Percentiles rank a stretch among this genome's conserved stretches.
Conservation (phyloP, 2,113 vertebrate species). For the Pipra filicauda region DNA sequence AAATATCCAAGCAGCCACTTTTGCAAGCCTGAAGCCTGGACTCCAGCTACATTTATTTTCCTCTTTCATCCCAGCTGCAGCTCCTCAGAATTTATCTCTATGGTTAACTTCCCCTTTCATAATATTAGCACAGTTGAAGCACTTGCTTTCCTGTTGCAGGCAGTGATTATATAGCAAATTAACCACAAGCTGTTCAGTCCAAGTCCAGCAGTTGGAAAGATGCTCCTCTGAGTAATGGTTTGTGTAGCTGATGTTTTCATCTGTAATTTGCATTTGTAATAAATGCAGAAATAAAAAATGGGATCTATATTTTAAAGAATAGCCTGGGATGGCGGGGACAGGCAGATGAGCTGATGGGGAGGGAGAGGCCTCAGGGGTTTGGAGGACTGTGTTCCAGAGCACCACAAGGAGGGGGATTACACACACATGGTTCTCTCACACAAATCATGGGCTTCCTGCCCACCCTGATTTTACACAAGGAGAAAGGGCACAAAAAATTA, state of each 20-base stretch:
- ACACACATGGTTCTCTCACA: neutral
- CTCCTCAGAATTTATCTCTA: conserved; percentile 75
- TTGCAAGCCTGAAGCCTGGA: conserved; percentile 54
- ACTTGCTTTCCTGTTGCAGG: conserved; percentile 75
- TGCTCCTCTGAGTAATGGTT: conserved; percentile 81
- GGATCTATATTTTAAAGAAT: conserved; percentile 56
- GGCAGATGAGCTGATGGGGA: neutral
- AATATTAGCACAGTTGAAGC: conserved; percentile 81
- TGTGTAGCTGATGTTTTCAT: conserved; percentile 80
- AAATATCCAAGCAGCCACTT: conserved; percentile 65
- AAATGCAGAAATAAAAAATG: conserved; percentile 76
- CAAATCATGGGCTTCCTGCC: neutral
- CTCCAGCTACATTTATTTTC: conserved; percentile 64
- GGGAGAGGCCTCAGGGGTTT: conserved; percentile 23
- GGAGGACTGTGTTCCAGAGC: conserved; percentile 40
- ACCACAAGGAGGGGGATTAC: neutral
- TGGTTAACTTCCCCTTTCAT: conserved; percentile 80
- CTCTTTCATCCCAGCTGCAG: conserved; percentile 70
- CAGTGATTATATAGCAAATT: conserved; percentile 85
- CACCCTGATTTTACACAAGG: neutral
- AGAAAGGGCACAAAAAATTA: neutral
- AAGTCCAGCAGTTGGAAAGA: conserved; percentile 78
- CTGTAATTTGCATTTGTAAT: conserved; percentile 80
- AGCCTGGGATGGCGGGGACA: conserved; percentile 28
- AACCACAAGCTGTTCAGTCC: conserved; percentile 83